Evolutionary conservation across 2,113 vertebrate species (phyloP), one percentile per base, ranked within the genome.

Genomic region (Aegypius monachus): DNA sequence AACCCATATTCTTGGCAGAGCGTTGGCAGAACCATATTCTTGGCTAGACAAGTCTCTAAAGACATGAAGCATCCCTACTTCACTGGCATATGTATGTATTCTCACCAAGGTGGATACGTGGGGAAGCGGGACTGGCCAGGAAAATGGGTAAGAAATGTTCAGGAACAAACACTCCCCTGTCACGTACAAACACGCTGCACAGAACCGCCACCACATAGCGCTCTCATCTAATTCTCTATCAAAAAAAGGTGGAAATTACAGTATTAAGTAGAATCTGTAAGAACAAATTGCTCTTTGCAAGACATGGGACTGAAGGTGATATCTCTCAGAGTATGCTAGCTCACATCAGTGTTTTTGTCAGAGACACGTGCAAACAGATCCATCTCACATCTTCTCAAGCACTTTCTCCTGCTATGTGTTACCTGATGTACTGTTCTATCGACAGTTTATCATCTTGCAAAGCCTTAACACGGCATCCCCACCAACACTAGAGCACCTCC

Each of bases 1-100:
- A 80, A 72, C 5, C 13, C 19, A 20, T 45, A 7, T 29, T 3
- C 25, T 29, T 47, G 32, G 17, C 15, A 83, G 48, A 72, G 21
- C 26, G 62, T 25, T 50, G 13, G 48, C 48, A 50, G 48, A 50
- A 50, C 48, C 48, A 50, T 15, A 50, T 50, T 52, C 50, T 52
- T 52, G 25, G 3, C 50, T 15, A 31, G 6, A 20, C 2, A 8
- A 26, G 11, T 47, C 17, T 73, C 26, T 43, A 20, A 89, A 55
- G 62, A 38, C 20, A 55, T 3, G 5, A 81, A 72, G 13, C 23
- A 26, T 25, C 8, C 10, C 18, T 32, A 0, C 16, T 61, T 14
- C 10, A 23, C 29, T 32, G 32, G 16, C 13, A 8, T 67, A 26
- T 9, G 4, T 11, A 15, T 0, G 0, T 15, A 11, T 50, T 53